Percentiles rank a stretch among this genome's conserved stretches.
phyloP scores from a whole-genome alignment of 2,888 invertebrate species.

The Catocala fraxini region DNA sequence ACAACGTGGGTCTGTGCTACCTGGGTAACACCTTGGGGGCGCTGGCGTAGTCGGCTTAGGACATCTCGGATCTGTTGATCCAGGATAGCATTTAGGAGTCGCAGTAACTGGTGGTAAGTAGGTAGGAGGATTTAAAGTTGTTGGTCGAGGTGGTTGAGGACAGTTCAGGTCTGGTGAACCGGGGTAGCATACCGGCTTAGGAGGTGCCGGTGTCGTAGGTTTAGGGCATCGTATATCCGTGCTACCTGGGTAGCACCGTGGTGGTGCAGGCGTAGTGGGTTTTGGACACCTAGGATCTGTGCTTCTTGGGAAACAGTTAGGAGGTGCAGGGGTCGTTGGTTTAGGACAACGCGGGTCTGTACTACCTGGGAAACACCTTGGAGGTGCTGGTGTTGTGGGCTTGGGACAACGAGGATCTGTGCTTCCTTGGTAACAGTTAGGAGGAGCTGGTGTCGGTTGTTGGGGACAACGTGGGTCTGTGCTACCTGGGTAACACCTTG shows the following conservation, averaged over 20 bases:
- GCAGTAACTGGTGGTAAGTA: constrained; percentile 48
- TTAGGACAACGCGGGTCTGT: constrained; percentile 10
- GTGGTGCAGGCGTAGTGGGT: constrained; percentile 29
- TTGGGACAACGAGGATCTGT: constrained; percentile 47
- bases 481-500: constrained; percentile 44
- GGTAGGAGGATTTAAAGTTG: constrained; percentile 56
- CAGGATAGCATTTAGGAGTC: constrained; percentile 47
- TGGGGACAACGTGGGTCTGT: constrained; percentile 47
- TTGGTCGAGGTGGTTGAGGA: constrained; percentile 59
- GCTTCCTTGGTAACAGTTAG: constrained; percentile 41
- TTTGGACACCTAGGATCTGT: constrained; percentile 60
- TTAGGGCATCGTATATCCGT: constrained; percentile 16
- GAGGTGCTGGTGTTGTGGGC: constrained; percentile 52
- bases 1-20: constrained; percentile 54
- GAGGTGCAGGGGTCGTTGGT: constrained; percentile 27
- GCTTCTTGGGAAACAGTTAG: constrained; percentile 61
- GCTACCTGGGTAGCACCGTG: constrained; percentile 12
- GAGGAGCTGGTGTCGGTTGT: constrained; percentile 16
- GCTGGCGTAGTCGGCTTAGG: constrained; percentile 56
- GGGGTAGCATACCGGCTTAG: constrained; percentile 33
- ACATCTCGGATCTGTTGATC: constrained; percentile 52
- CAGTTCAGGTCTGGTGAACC: constrained; percentile 68
- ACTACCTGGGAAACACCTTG: constrained; percentile 56
- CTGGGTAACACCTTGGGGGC: constrained; percentile 55
- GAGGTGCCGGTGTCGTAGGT: constrained; percentile 23